Evolutionary conservation across 2,888 invertebrate species (phyloP), one percentile per base, ranked within the genome.

Genomic region (Pegoplata infirma): DNA sequence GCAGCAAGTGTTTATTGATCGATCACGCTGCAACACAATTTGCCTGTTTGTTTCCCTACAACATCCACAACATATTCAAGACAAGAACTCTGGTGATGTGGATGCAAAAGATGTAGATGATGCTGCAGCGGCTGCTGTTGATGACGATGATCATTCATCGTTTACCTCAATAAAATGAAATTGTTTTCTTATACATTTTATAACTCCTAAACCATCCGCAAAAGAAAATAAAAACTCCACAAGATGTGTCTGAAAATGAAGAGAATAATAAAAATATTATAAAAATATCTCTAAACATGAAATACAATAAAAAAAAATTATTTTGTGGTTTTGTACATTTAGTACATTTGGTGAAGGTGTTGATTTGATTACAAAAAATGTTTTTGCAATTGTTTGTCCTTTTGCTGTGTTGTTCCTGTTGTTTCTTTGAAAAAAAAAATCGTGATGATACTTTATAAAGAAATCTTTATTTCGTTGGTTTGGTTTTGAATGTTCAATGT

Each of bases 301-400:
- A 67, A 68, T 68, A 64, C 51, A 40, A 56, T 72, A 66, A 19
- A 32, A 36, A 7, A 46, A 47, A 64, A 12, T 69, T 58, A 49
- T 69, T n/a, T 74, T 80, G 76, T 66, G 73, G 76, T 80, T 76
- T 76, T 74, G 66, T 55, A 53, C 80, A 73, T 69, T 81, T 79
- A 79, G 58, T 82, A 84, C n/a, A n/a, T 63, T 84, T 83, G 85
- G 63, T 83, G 86, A 84, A 88, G 87, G 88, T 87, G 87, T 87
- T 88, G 87, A 87, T 88, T 88, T 87, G 87, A 87, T 88, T 87
- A 87, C 86, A 75, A 72, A 74, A n/a, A 77, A 73, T 67, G 23
- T 58, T 69, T 68, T 63, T 72, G 46, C 25, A 40, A 10, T 55
- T 25, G 12, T 53, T 28, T 49, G 76, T 66, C 59, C 59, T 59